Percentiles rank a stretch among this genome's conserved stretches.
Conservation (phyloP, 2,113 vertebrate genomes). For the Thalassarche chlororhynchos region DNA sequence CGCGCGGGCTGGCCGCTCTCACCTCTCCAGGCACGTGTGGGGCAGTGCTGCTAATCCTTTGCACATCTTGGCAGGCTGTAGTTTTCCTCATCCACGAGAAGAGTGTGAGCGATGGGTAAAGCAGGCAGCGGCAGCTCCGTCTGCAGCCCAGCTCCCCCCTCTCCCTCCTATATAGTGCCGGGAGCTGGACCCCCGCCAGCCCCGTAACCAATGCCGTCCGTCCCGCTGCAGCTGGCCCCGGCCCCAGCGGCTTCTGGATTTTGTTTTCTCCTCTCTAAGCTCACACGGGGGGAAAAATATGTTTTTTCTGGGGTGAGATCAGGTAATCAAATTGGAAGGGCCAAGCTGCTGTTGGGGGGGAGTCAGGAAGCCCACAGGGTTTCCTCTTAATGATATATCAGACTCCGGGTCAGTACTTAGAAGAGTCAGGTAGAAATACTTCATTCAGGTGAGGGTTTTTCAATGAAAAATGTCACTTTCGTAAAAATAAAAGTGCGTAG, state of each 20-base stretch:
- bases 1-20: neutral
- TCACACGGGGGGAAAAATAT: neutral
- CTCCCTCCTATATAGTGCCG: neutral
- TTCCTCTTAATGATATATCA: neutral
- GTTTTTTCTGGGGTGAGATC: neutral
- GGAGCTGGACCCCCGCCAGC: slow-evolving; percentile 36
- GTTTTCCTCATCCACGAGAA: neutral
- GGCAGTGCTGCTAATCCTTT: slow-evolving; percentile 61
- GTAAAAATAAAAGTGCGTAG: neutral
- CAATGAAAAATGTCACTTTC: neutral
- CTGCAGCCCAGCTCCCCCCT: neutral
- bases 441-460: neutral
- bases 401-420: neutral
- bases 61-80: slow-evolving; percentile 52
- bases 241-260: neutral
- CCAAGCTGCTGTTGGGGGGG: neutral
- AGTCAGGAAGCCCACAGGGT: neutral
- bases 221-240: neutral
- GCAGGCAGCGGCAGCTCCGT: neutral
- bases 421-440: neutral
- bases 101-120: neutral
- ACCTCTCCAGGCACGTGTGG: slow-evolving; percentile 65
- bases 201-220: neutral
- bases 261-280: neutral
- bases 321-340: neutral